Evolutionary conservation across 2,797 vertebrate species (phyloP).

Genomic region (Gymnocypris eckloni): DNA sequence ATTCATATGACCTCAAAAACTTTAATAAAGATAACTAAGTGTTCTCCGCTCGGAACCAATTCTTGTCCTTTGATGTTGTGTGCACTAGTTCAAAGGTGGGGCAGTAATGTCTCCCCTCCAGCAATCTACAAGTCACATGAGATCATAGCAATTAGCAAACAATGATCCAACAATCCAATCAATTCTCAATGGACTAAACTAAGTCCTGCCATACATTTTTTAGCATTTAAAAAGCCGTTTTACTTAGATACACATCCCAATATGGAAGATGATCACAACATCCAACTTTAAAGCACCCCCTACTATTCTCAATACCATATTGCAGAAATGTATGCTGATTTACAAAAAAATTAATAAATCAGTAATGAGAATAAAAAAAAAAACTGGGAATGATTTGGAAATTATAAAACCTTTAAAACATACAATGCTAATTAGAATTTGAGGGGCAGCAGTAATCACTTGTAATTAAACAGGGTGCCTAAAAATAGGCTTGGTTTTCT

Average conservation of each 20-base stretch:
- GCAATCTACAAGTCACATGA: not conserved
- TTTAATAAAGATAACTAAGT: not conserved
- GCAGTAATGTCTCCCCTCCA: not conserved
- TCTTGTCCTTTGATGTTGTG: not conserved
- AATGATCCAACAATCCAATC: not conserved
- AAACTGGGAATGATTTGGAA: not conserved
- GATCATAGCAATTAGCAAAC: not conserved
- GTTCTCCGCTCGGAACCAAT: not conserved
- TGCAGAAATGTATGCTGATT: not conserved
- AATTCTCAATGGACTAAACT: not conserved
- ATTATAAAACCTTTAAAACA: not conserved
- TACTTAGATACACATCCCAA: not conserved
- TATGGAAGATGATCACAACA: not conserved
- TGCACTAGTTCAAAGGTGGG: not conserved
- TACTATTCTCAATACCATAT: not conserved
- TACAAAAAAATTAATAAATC: not conserved
- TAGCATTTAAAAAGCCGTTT: not conserved
- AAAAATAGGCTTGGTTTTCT: not conserved
- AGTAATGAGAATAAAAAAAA: not conserved
- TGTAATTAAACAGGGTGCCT: not conserved
- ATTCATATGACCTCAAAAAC: not conserved
- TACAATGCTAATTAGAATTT: not conserved
- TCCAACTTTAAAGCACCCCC: not conserved
- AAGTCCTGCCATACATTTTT: not conserved
- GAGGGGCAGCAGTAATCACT: not conserved